phyloP scores from a whole-genome alignment of 53 echinoderm and acorn worm genomes.

The Mesocentrotus franciscanus region DNA sequence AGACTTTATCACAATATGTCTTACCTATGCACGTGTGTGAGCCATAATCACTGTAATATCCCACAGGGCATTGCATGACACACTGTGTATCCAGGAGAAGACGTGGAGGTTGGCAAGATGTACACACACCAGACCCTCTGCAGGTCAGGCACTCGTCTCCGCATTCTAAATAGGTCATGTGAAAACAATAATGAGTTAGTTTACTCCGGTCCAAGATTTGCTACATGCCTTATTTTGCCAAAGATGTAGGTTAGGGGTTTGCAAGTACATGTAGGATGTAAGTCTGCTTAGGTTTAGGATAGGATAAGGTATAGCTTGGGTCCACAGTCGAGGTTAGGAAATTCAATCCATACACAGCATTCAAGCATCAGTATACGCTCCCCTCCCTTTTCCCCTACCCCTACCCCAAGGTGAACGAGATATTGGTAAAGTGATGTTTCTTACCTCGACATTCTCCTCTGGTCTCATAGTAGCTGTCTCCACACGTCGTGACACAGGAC shows the following conservation, averaged over 20 bases:
- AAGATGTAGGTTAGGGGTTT: too few species aligned
- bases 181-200: background rate
- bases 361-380: too few species aligned
- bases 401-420: too few species aligned
- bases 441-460: conserved; percentile 88
- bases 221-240: too few species aligned
- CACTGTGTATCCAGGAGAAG: conserved; percentile 84
- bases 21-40: conserved; percentile 89
- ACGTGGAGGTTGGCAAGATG: conserved; percentile 87
- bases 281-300: too few species aligned
- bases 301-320: too few species aligned
- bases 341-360: too few species aligned
- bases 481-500: conserved; percentile 80
- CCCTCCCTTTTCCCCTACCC: too few species aligned
- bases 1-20: background rate
- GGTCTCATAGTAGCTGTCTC: conserved; percentile 77
- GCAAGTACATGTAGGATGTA: too few species aligned
- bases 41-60: conserved; percentile 81
- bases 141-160: conserved; percentile 87
- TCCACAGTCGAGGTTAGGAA: too few species aligned
- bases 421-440: background rate
- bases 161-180: conserved; percentile 76
- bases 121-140: conserved; percentile 73
- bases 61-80: conserved; percentile 80
- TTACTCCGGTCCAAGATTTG: too few species aligned